phyloP scores from a whole-genome alignment of 2,888 invertebrate species.

The Noctua fimbriata region DNA sequence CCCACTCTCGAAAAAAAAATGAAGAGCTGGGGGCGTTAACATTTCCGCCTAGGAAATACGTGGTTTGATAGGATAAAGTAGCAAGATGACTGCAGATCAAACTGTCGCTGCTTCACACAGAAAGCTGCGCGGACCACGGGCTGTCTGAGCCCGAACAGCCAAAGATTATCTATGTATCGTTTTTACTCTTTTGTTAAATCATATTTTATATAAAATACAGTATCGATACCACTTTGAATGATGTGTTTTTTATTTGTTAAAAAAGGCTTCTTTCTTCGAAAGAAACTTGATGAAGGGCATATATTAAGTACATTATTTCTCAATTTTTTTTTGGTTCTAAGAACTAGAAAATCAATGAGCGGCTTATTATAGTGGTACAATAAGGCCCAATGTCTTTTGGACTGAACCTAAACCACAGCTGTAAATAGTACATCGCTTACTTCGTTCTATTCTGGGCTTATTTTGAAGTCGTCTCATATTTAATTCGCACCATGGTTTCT shows the following conservation, averaged over 20 bases:
- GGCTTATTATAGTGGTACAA: not conserved
- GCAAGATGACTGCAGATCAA: constrained; percentile 37
- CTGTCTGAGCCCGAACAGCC: not conserved
- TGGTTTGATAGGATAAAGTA: constrained; percentile 31
- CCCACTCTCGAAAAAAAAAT: not conserved
- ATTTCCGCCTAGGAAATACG: constrained; percentile 31
- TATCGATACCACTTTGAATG: not conserved
- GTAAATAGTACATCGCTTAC: constrained; percentile 2
- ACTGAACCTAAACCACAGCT: constrained; percentile 17
- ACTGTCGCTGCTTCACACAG: constrained; percentile 26
- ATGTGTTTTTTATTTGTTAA: not conserved
- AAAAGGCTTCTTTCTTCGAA: not conserved
- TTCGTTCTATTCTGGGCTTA: constrained; percentile 35
- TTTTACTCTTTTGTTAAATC: not conserved
- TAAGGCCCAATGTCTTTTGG: not conserved
- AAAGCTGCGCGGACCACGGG: constrained; percentile 19
- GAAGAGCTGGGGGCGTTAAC: constrained; percentile 2
- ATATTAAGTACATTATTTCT: not conserved
- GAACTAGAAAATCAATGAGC: not conserved
- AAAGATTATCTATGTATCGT: not conserved
- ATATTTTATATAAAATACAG: not conserved
- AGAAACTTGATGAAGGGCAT: not conserved
- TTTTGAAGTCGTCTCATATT: constrained; percentile 40
- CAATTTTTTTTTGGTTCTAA: not conserved
- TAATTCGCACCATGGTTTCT: constrained; percentile 33